Base-by-base conservation (phyloP, 2,797 vertebrate genomes). In the Semaprochilodus insignis region DNA sequence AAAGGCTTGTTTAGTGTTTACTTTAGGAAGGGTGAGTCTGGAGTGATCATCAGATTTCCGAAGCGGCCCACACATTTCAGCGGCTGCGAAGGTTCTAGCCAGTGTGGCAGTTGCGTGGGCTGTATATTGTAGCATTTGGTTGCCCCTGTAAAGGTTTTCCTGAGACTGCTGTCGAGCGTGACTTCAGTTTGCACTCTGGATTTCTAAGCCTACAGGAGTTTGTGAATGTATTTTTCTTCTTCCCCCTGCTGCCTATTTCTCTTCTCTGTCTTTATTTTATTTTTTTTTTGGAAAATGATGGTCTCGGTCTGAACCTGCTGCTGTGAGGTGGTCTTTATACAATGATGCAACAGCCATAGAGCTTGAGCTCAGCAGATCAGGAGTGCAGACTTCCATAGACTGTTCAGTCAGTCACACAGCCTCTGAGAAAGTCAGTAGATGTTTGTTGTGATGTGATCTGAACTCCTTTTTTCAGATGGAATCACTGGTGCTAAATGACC, bases 221-320 rank as follows among this genome's bases (percentile, higher is more conserved):
- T 74, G 25, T 73, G 60, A 78, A 66, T 57, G 69, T 57, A 48
- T 67, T 55, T 63, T 21, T 74, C 25, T 72, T 74, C 31, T 31
- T 57, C 16, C 75, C 36, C n/a, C 15, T 21, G n/a, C 65, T 67
- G 65, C 44, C 69, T 72, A 16, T 51, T 71, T 51, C 6, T 3
- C 17, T 51, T 8, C 34, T 36, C 48, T n/a, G n/a, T n/a, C 31
- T 31, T 31, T 31, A 1, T 31, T 31, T 31, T 31, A 1, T 40
- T 65, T 54, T 52, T 52, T 74, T 17, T 77, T 25, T n/a, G n/a
- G n/a, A n/a, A 44, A 71, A 34, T 66, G 25, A 71, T 59, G 36
- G 27, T 74, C 77, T 80, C 36, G n/a, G 27, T 77, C 25, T 51
- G 74, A 79, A 74, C 69, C 78, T 76, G 79, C 57, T 81, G 81